Evolutionary conservation across 1,140 invertebrate genomes (phyloP), one percentile per base, ranked within the genome.

Genomic region (Procambarus virginalis): DNA sequence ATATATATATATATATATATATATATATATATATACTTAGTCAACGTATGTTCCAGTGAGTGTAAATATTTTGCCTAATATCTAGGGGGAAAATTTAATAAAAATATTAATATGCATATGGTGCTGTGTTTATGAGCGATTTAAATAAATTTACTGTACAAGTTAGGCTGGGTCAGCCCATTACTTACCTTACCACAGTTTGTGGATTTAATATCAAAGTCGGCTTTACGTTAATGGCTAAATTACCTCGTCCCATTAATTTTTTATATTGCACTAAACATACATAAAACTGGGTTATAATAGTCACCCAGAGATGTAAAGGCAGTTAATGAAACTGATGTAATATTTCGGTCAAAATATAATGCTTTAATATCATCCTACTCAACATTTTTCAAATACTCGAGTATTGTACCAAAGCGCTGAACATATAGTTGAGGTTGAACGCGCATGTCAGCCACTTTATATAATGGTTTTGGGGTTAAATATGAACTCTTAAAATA

Each of bases 1-100:
- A 78, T 78, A 78, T 78, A 78, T 48, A 78, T 48, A 78, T 78
- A 78, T 78, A 78, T 78, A 78, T 78, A 78, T 78, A 78, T 78
- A 48, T 78, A 78, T 78, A 78, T 78, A 78, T 78, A 78, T 78
- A 78, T 78, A 78, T 78, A 78, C 48, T 6, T 78, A 78, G 48
- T 48, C 48, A 78, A 34, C 34, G 34, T 34, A 34, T 34, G 34
- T 34, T 34, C 34, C 34, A 1, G 34, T 34, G 34, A 34, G 34
- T 58, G n/a, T 79, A 55, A 12, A 79, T 79, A 79, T 49, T 8
- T 51, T 14, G 22, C 14, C 20, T 12, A 20, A 12, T 10, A 73
- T 22, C 68, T 73, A 34, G n/a, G 22, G 64, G 68, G 20, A 34
- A 73, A 73, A 73, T 73, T 73, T 34, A 73, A 22, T 9, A 34